A percentile compares a stretch with the other conserved stretches of the same genome.
Evolutionary conservation across 2,797 vertebrate genomes (phyloP).

Genomic region (Peromyscus attwateri): DNA sequence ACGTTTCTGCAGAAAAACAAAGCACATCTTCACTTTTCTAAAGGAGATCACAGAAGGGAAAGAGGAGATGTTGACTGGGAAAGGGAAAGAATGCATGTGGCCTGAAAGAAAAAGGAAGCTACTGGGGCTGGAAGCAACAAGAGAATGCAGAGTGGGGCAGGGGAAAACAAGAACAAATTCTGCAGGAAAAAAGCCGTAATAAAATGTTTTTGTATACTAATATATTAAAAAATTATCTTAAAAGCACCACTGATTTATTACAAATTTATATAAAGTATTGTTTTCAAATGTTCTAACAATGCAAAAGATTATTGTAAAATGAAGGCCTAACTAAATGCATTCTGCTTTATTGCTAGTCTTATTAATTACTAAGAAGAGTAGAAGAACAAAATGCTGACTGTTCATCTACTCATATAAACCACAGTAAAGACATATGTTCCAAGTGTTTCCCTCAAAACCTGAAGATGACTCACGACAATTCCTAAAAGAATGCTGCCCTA

Average conservation of each 20-base stretch:
- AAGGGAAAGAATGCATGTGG: background rate
- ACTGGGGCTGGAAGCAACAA: background rate
- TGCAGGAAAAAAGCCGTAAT: background rate
- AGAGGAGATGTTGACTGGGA: background rate
- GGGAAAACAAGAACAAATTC: background rate
- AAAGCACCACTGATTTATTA: slow-evolving; percentile 8
- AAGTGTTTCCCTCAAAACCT: slow-evolving; percentile 38
- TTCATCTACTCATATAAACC: slow-evolving; percentile 17
- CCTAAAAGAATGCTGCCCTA: background rate
- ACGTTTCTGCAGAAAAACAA: slow-evolving; percentile 91
- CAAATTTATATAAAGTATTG: background rate
- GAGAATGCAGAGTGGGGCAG: background rate
- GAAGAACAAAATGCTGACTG: background rate
- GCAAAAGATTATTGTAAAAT: slow-evolving; percentile 30
- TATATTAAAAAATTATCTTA: background rate
- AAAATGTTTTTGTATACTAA: background rate
- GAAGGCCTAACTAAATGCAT: background rate
- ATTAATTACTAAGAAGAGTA: background rate
- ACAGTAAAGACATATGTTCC: background rate
- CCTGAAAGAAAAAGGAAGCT: too few species aligned
- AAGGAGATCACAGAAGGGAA: background rate
- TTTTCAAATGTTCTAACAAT: slow-evolving; percentile 35
- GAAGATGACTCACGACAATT: background rate
- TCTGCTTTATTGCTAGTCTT: background rate
- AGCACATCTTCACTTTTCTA: slow-evolving; percentile 62